Conservation (phyloP, 2,888 invertebrate genomes). For the Apotomis turbidana region DNA sequence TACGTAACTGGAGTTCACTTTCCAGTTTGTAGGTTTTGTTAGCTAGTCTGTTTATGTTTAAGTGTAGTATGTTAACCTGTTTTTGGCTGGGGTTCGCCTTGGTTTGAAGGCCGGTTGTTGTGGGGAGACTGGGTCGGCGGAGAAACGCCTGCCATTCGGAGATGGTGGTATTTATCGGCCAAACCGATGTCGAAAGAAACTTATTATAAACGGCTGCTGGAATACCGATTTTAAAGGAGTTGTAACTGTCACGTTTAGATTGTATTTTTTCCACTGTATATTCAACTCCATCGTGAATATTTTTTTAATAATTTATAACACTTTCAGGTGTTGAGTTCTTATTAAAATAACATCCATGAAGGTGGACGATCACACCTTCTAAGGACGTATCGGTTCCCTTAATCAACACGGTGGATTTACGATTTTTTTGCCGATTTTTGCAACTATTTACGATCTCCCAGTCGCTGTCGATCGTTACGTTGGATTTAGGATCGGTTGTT, state of each 20-base stretch:
- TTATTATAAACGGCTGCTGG: background rate
- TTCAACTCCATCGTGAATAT: background rate
- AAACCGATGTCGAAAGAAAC: background rate
- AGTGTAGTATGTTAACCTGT: background rate
- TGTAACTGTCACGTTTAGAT: constrained; percentile 5
- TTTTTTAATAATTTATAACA: background rate
- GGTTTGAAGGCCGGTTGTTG: background rate
- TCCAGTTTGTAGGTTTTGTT: no score
- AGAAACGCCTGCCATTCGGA: constrained; percentile 19
- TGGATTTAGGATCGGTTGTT: no score
- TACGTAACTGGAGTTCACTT: no score
- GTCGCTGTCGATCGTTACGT: no score
- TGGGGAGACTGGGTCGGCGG: constrained; percentile 7
- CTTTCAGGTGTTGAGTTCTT: background rate
- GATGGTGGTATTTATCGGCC: constrained; percentile 12
- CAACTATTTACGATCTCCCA: no score
- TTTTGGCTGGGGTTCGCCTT: no score
- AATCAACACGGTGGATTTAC: no score
- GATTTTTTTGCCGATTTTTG: no score
- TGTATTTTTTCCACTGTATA: constrained; percentile 11
- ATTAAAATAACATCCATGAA: background rate
- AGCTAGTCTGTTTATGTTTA: no score
- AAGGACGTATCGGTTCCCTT: no score
- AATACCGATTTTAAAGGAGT: background rate
- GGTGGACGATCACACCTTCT: no score